Evolutionary conservation across 2,797 vertebrate species (phyloP), one percentile per base, ranked within the genome.

Genomic region (Pelochelys cantorii): DNA sequence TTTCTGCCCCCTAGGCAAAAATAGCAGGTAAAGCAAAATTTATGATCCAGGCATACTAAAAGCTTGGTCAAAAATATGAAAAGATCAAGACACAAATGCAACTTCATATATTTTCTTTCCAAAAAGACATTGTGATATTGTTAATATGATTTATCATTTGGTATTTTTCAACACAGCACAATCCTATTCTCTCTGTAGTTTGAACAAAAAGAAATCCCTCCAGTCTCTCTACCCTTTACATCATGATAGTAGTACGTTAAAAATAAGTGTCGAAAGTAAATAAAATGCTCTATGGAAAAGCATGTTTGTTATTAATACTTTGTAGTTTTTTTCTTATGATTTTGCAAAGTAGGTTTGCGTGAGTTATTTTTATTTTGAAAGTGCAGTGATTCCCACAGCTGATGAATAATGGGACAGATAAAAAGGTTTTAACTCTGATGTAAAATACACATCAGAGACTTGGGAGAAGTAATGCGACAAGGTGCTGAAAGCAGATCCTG

Each of bases 401-500:
- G 81, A 79, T 75, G 85, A 89, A 94, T 92, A 90, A 84, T 55
- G 79, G 87, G 60, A 79, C 56, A 96, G 91, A 85, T 68, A 62
- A 92, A 94, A 96, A 83, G 52, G 94, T 92, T 91, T 93, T 89
- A 87, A 94, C 92, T 88, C 90, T 95, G 96, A 96, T 91, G 71
- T 94, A 79, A 93, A 96, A 96, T 81, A 83, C 88, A 87, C 92
- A 90, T 96, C 81, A 95, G 90, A 85, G 87, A 84, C 14, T 81
- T 94, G 80, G 92, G 85, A 93, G 83, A 96, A 86, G 52, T 87
- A 25, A 25, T 84, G 25, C 48, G 90, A 79, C 94, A 97, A 96
- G 80, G 81, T 96, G 95, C 96, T 97, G 95, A 96, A 92, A 92
- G 90, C 77, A 94, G 88, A 79, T 92, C 94, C 85, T 93, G 79